Conservation (phyloP, 2,888 invertebrate genomes). For the Drosophila subsilvestris region DNA sequence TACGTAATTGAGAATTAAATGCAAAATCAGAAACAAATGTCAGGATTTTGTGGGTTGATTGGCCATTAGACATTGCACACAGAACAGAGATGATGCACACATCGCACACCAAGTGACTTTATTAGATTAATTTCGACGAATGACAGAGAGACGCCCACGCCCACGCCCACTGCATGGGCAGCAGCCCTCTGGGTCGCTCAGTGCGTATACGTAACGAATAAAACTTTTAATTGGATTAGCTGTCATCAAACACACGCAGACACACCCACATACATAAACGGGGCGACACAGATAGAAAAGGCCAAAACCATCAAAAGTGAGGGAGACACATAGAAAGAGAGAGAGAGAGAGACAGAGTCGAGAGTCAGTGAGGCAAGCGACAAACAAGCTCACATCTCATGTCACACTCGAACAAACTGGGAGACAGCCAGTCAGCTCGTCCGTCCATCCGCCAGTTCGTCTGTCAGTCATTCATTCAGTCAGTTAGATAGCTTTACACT, state of each 20-base stretch:
- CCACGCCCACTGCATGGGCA: constrained; percentile 15
- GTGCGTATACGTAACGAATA: constrained; percentile 74
- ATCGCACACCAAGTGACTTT: constrained; percentile 50
- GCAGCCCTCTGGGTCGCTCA: constrained; percentile 29
- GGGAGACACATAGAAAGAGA: background rate
- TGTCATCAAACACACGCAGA: constrained; percentile 66
- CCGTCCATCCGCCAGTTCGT: background rate
- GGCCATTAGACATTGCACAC: constrained; percentile 14
- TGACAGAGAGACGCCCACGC: constrained; percentile 46
- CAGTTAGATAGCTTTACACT: constrained; percentile 49
- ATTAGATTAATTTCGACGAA: constrained; percentile 73
- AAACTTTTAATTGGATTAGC: constrained; percentile 83
- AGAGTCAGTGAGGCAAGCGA: constrained; percentile 62
- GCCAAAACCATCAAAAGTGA: background rate
- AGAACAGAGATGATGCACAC: constrained; percentile 11
- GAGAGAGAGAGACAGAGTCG: constrained; percentile 2
- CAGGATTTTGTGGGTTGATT: constrained; percentile 32
- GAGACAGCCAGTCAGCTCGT: constrained; percentile 32
- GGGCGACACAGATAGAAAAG: background rate
- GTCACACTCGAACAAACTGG: constrained; percentile 52
- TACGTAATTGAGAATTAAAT: constrained; percentile 29
- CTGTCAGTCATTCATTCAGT: constrained; percentile 1
- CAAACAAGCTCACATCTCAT: constrained; percentile 75
- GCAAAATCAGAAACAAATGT: constrained; percentile 49
- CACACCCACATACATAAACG: constrained; percentile 24